phyloP scores from a whole-genome alignment of 2,797 vertebrate genomes.

The Falco naumanni region DNA sequence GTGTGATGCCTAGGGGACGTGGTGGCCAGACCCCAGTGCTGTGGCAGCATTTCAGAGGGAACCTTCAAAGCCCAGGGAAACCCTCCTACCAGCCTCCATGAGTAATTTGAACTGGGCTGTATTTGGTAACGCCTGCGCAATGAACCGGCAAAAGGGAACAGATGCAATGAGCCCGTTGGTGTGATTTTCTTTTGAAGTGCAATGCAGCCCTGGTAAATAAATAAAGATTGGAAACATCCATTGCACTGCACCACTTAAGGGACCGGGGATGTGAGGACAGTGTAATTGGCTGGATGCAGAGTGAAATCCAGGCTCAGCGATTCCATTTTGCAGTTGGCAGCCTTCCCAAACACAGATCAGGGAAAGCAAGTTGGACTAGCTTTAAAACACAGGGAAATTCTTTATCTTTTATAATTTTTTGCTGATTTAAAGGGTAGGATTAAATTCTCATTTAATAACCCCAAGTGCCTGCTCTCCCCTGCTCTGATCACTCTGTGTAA shows the following conservation, averaged over 20 bases:
- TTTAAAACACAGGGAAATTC: conserved; percentile 52
- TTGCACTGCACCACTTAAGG: conserved; percentile 10
- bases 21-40: fast-evolving
- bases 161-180: fast-evolving
- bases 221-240: conserved; percentile 37
- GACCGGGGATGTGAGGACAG: neutral
- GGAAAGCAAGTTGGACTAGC: conserved; percentile 1
- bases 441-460: conserved; percentile 60
- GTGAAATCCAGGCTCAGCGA: conserved; percentile 76
- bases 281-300: conserved; percentile 75
- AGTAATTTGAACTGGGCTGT: fast-evolving
- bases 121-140: fast-evolving
- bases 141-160: neutral
- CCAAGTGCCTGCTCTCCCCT: conserved; percentile 16
- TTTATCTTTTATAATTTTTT: conserved; percentile 35
- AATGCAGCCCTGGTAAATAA: conserved; percentile 54
- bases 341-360: conserved; percentile 58
- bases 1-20: neutral
- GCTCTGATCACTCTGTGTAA: neutral
- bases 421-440: conserved; percentile 51
- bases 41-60: fast-evolving
- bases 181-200: neutral
- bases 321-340: conserved; percentile 79
- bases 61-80: fast-evolving
- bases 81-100: fast-evolving